These are phyloP conservation scores for Sarcophaga subvicina DNA, from an alignment of 2,888 invertebrate species.

Conservation along the genomic window DNA sequence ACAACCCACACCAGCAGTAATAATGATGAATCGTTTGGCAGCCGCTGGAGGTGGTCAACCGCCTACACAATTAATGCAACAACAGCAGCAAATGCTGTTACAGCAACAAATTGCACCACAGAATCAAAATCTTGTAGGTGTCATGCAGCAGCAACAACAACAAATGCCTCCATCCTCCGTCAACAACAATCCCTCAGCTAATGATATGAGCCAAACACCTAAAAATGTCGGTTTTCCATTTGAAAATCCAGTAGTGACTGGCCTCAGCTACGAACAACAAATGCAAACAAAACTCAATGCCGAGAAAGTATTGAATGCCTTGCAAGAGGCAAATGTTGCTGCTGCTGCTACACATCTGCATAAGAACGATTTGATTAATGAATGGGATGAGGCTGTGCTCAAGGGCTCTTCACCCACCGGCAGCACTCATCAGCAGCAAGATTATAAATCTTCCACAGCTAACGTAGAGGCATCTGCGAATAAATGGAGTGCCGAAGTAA, in stretches of 20 bases:
- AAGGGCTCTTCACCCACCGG: conserved; percentile 57
- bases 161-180: conserved; percentile 42
- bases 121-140: conserved; percentile 44
- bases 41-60: conserved; percentile 65
- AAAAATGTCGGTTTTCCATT: conserved; percentile 72
- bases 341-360: conserved; percentile 46
- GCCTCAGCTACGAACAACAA: conserved; percentile 75
- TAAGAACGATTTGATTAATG: conserved; percentile 66
- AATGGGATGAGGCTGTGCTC: conserved; percentile 56
- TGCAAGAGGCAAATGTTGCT: conserved; percentile 53
- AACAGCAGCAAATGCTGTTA: conserved; percentile 44
- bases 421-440: conserved; percentile 38
- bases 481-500: conserved; percentile 74
- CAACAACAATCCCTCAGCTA: background rate
- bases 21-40: conserved; percentile 76
- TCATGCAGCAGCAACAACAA: conserved; percentile 58
- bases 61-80: conserved; percentile 55
- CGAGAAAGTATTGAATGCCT: conserved; percentile 58
- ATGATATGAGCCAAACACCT: conserved; percentile 47
- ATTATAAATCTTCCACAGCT: conserved; percentile 38
- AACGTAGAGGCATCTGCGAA: conserved; percentile 49
- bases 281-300: conserved; percentile 76
- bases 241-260: conserved; percentile 73
- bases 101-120: conserved; percentile 48
- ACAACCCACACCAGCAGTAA: conserved; percentile 71